These are phyloP conservation scores for Nymphalis io DNA, from an alignment of 1,140 invertebrate genomes.

Conservation along the genomic window DNA sequence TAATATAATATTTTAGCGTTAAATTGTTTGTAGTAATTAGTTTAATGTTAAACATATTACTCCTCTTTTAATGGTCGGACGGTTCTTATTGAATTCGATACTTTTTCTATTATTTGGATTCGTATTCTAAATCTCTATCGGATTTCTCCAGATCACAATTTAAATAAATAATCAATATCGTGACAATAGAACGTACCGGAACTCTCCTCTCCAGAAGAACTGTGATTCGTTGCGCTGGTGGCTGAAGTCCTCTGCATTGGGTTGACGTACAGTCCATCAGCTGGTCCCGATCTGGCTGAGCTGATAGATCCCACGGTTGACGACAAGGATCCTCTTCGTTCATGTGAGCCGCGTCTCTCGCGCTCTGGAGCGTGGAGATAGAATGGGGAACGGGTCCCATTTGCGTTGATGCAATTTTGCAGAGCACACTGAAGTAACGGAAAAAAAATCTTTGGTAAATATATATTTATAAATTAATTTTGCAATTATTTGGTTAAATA, in stretches of 20 bases:
- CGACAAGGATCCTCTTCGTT: conserved; percentile 59
- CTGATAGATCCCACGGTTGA: conserved; percentile 66
- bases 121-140: too few species aligned
- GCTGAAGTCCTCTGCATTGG: conserved; percentile 84
- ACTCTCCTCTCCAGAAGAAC: conserved; percentile 76
- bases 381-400: conserved; percentile 82
- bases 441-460: background rate
- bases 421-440: conserved; percentile 77
- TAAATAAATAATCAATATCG: too few species aligned
- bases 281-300: conserved; percentile 82
- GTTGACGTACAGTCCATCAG: conserved; percentile 90
- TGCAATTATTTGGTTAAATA: too few species aligned
- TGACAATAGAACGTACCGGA: conserved; percentile 56
- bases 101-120: background rate
- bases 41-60: background rate
- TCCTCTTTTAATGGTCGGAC: conserved; percentile 9
- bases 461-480: too few species aligned
- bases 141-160: too few species aligned
- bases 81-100: background rate
- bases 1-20: conserved; percentile 1
- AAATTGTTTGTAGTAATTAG: background rate
- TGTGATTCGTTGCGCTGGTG: conserved; percentile 53
- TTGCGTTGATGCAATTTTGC: conserved; percentile 79
- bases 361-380: conserved; percentile 85
- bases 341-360: conserved; percentile 51